Conservation (phyloP, 2,113 vertebrate genomes). For the Cynoglossus semilaevis region DNA sequence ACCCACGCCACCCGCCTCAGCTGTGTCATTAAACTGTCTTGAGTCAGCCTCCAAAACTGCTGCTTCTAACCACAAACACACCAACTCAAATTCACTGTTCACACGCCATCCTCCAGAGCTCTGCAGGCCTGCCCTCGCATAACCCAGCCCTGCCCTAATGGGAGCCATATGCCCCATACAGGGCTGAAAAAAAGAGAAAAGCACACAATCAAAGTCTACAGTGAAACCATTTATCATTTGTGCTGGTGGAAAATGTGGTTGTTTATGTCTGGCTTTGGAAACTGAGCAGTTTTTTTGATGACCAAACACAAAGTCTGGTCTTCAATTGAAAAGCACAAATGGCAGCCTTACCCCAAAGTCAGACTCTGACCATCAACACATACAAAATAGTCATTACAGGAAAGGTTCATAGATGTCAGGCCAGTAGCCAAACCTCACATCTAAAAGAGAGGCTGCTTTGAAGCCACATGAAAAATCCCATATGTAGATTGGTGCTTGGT, state of each 20-base stretch:
- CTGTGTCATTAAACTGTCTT: conserved; percentile 57
- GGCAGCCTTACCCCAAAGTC: conserved; percentile 30
- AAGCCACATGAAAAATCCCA: conserved; percentile 55
- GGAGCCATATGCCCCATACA: conserved; percentile 59
- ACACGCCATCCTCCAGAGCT: conserved; percentile 53
- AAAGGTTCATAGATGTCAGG: conserved; percentile 18
- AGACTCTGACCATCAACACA: conserved; percentile 8
- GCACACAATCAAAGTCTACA: conserved; percentile 54
- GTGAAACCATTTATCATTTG: conserved; percentile 48
- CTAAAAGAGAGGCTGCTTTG: conserved; percentile 42
- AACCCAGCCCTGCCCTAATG: conserved; percentile 61
- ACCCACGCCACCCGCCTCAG: conserved; percentile 22
- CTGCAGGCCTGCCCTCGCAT: conserved; percentile 49
- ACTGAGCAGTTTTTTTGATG: conserved; percentile 23
- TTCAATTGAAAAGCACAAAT: conserved; percentile 45
- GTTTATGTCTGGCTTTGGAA: conserved; percentile 50
- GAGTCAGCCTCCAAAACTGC: conserved; percentile 45
- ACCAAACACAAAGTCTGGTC: conserved; percentile 34
- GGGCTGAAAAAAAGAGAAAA: conserved; percentile 34
- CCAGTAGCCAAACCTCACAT: conserved; percentile 27
- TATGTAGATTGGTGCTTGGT: conserved; percentile 29
- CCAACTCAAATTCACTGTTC: conserved; percentile 53
- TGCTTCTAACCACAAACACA: conserved; percentile 48
- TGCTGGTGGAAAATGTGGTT: conserved; percentile 52
- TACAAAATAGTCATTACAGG: conserved; percentile 21